A percentile compares a stretch with the other conserved stretches of the same genome.
These are phyloP conservation scores for Yponomeuta malinellus DNA, from an alignment of 2,888 invertebrate species.

Conservation along the genomic window DNA sequence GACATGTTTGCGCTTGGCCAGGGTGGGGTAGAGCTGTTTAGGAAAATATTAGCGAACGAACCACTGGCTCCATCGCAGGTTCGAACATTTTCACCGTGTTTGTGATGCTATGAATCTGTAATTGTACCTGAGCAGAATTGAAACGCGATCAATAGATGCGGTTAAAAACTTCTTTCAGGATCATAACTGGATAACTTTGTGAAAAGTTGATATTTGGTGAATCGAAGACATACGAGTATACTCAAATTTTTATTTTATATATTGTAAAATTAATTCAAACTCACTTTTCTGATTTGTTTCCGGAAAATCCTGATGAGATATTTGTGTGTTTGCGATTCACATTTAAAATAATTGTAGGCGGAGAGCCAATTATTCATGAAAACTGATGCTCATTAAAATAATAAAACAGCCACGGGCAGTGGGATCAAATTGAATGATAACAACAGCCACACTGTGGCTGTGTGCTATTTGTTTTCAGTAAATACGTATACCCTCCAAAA, in stretches of 20 bases:
- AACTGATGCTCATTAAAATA: conserved; percentile 75
- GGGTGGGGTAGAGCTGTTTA: conserved; percentile 8
- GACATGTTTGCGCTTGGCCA: conserved; percentile 6
- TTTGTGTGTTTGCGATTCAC: not conserved
- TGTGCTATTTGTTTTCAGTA: not conserved
- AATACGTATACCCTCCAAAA: not conserved
- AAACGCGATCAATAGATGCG: too few relatives aligned
- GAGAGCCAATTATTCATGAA: conserved; percentile 63
- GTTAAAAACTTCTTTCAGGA: too few relatives aligned
- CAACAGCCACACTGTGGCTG: conserved; percentile 42
- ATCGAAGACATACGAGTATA: too few relatives aligned
- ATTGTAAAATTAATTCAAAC: too few relatives aligned
- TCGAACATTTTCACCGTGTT: too few relatives aligned
- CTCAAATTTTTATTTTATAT: too few relatives aligned
- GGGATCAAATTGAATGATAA: conserved; percentile 73
- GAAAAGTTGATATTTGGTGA: too few relatives aligned
- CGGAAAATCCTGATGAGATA: too few relatives aligned
- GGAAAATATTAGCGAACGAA: conserved; percentile 5
- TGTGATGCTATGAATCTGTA: too few relatives aligned
- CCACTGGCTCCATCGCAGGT: not conserved
- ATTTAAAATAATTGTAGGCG: not conserved
- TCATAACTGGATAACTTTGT: too few relatives aligned
- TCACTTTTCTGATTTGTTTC: too few relatives aligned
- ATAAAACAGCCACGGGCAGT: conserved; percentile 70
- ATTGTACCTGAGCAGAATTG: too few relatives aligned